Conservation (phyloP, 2,888 invertebrate species). For the Torymus auratus region DNA sequence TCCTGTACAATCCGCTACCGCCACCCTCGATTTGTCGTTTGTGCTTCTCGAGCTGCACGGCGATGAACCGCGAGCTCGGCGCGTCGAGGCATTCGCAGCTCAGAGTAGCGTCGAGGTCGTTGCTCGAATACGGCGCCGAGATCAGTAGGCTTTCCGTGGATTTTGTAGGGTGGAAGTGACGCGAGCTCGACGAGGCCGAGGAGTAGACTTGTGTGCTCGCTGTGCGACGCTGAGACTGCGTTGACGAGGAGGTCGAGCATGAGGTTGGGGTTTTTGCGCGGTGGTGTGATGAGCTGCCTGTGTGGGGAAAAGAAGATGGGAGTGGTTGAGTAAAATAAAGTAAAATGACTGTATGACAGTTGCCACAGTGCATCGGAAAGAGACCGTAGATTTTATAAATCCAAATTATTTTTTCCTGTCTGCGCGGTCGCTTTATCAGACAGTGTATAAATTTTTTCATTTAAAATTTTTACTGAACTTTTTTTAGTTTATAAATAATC, state of each 20-base stretch:
- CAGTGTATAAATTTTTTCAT: no score
- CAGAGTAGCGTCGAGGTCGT: conserved; percentile 82
- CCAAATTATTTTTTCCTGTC: no score
- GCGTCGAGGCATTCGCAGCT: conserved; percentile 85
- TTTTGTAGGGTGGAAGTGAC: conserved; percentile 83
- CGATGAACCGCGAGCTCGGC: conserved; percentile 64
- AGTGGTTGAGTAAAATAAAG: no score
- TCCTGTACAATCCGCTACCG: conserved; percentile 43
- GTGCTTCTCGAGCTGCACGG: conserved; percentile 71
- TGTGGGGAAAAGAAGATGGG: neutral
- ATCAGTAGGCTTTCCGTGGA: conserved; percentile 89
- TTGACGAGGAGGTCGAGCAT: conserved; percentile 65
- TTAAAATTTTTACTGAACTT: no score
- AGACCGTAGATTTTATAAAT: no score
- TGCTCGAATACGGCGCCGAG: conserved; percentile 81
- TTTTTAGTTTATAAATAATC: no score
- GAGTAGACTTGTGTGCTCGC: conserved; percentile 76
- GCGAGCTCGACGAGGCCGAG: no score
- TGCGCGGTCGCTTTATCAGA: no score
- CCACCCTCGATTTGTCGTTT: conserved; percentile 65
- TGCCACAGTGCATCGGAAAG: no score
- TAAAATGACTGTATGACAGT: no score
- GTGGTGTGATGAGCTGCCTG: conserved; percentile 67
- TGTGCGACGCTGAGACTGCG: conserved; percentile 77
- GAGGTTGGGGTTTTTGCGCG: conserved; percentile 79